Evolutionary conservation across 2,113 vertebrate species (phyloP), one percentile per base, ranked within the genome.

Genomic region (Castor canadensis): DNA sequence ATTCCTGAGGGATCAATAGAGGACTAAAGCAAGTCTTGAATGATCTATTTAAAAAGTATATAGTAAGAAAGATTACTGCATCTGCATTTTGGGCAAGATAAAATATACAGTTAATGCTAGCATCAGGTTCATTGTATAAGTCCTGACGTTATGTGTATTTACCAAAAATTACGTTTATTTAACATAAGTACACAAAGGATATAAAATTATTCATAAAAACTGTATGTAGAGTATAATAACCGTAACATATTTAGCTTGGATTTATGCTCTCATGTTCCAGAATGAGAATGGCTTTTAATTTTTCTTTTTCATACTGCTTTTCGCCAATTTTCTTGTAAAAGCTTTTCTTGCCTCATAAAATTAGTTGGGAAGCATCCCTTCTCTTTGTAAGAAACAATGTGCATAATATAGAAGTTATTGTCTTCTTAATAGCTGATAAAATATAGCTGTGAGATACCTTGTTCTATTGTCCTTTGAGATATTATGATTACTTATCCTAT

Each of bases 361-460:
- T 26, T 45, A 83, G 82, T 80, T 83, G 24, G 24, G 58, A 22
- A 35, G 38, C 1, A 60, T 93, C 83, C 45, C 43, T 84, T 67
- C n/a, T 79, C 45, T 89, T 15, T 82, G 43, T 81, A 58, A 69
- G 30, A 69, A 38, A 88, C 40, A 87, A 43, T 58, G 43, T 95
- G 45, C 72, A 35, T 77, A 58, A 16, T 60, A 60, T 79, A 91
- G 20, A 13, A 15, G 22, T 77, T 62, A 85, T 54, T 86, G 22
- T 20, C 64, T 85, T 84, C 66, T 81, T 92, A 81, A 15, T 81
- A 62, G 84, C 90, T 77, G 56, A 47, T 85, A 92, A 92, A 94
- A 75, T 15, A 76, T 19, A 89, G 19, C 40, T 86, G 52, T 40
- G 28, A 82, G 32, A 76, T 40, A 71, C n/a, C 45, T 77, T n/a